Conservation (phyloP, 2,888 invertebrate genomes). For the Apamea anceps region DNA sequence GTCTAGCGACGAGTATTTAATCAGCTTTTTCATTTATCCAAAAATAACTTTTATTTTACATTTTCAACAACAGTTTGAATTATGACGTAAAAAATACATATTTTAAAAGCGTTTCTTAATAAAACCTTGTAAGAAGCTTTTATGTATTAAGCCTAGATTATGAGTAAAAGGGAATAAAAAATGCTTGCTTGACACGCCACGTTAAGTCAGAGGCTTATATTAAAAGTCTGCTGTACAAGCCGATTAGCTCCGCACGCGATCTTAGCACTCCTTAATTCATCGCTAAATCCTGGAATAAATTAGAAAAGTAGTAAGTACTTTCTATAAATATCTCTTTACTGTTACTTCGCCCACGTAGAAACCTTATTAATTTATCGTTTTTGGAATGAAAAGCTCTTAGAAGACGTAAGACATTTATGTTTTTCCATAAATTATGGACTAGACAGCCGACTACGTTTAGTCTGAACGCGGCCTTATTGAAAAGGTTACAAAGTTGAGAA, state of each 20-base stretch:
- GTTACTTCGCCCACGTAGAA: neutral
- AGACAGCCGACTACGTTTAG: neutral
- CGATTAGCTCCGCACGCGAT: slow-evolving; percentile 39
- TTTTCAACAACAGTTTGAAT: neutral
- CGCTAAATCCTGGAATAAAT: neutral
- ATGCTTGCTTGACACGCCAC: slow-evolving; percentile 42
- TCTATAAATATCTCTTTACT: neutral
- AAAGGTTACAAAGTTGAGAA: neutral
- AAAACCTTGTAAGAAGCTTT: slow-evolving; percentile 19
- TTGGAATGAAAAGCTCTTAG: neutral
- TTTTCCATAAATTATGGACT: neutral
- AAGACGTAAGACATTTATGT: neutral
- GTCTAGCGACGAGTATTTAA: neutral
- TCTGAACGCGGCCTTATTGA: neutral
- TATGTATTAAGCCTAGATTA: slow-evolving; percentile 23
- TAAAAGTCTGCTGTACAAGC: slow-evolving; percentile 41
- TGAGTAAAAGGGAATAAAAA: slow-evolving; percentile 22
- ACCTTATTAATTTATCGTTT: neutral
- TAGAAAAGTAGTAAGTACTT: neutral
- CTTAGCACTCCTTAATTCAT: slow-evolving; percentile 9
- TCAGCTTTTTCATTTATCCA: neutral
- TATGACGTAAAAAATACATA: neutral
- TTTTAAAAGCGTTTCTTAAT: slow-evolving; percentile 9
- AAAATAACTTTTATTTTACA: neutral
- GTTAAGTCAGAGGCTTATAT: slow-evolving; percentile 12